Conservation (phyloP, 2,888 invertebrate genomes). For the Drosophila barbarae region DNA sequence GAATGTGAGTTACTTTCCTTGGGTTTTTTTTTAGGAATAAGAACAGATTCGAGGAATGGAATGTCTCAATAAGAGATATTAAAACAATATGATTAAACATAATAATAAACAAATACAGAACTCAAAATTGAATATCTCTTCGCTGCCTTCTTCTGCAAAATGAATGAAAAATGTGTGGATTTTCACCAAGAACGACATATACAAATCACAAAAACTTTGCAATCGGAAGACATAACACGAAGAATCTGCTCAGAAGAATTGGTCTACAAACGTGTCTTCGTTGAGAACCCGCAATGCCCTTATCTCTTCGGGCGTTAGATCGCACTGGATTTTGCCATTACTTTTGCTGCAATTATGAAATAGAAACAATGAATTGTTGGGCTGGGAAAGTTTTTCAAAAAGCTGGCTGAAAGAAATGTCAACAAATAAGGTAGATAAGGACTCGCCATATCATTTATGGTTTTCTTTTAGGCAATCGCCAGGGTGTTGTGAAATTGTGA, state of each 20-base stretch:
- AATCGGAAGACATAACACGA: neutral
- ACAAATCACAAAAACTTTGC: neutral
- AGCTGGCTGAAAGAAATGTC: slow-evolving; percentile 22
- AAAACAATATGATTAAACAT: neutral
- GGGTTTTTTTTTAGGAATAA: neutral
- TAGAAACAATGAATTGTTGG: slow-evolving; percentile 3
- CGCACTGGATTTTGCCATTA: slow-evolving; percentile 38
- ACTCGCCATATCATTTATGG: slow-evolving; percentile 10
- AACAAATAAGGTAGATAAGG: slow-evolving; percentile 14
- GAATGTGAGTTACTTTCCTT: slow-evolving; percentile 1
- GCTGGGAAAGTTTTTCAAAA: slow-evolving; percentile 1
- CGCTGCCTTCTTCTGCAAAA: neutral
- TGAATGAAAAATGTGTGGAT: neutral
- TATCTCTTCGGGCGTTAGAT: slow-evolving; percentile 54
- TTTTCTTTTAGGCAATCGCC: neutral
- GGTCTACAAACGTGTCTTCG: slow-evolving; percentile 67
- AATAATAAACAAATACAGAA: slow-evolving; percentile 1
- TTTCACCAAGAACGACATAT: slow-evolving; percentile 13
- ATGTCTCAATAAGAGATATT: neutral
- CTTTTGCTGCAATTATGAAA: slow-evolving; percentile 46
- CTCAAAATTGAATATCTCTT: neutral
- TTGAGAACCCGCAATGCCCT: slow-evolving; percentile 57
- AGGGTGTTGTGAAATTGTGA: neutral
- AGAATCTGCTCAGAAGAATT: slow-evolving; percentile 16
- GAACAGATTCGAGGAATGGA: neutral